phyloP scores from a whole-genome alignment of 2,113 vertebrate genomes.

The Aegotheles bennettii region DNA sequence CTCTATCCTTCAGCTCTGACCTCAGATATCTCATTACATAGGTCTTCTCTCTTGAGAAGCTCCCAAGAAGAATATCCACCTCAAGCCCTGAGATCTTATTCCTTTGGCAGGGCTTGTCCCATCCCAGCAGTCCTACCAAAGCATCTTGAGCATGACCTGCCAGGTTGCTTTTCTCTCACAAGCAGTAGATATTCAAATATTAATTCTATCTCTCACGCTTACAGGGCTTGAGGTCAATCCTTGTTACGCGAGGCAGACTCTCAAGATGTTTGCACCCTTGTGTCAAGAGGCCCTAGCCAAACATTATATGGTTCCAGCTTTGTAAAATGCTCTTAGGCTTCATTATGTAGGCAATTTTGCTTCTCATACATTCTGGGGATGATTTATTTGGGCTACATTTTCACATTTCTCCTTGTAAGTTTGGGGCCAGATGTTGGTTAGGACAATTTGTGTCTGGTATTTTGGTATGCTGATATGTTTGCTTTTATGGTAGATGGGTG shows the following conservation, averaged over 20 bases:
- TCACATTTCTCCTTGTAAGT: background rate
- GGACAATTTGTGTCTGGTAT: background rate
- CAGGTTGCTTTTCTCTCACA: background rate
- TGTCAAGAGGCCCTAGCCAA: background rate
- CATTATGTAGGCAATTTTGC: background rate
- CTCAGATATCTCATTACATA: background rate
- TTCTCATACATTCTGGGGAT: background rate
- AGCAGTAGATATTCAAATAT: background rate
- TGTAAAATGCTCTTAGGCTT: background rate
- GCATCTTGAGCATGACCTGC: background rate
- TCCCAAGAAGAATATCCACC: background rate
- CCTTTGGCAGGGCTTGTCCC: background rate
- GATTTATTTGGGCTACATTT: background rate
- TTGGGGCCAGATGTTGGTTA: background rate
- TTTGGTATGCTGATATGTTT: background rate
- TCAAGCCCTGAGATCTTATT: background rate
- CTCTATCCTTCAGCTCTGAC: background rate
- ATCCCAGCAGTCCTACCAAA: background rate
- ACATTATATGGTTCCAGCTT: background rate
- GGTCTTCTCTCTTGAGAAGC: background rate
- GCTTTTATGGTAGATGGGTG: background rate
- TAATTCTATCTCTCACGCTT: background rate
- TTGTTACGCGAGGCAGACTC: background rate
- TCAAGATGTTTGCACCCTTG: background rate
- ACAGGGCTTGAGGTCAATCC: background rate